Conservation (phyloP, 1,140 invertebrate genomes). For the Bombyx mandarina region DNA sequence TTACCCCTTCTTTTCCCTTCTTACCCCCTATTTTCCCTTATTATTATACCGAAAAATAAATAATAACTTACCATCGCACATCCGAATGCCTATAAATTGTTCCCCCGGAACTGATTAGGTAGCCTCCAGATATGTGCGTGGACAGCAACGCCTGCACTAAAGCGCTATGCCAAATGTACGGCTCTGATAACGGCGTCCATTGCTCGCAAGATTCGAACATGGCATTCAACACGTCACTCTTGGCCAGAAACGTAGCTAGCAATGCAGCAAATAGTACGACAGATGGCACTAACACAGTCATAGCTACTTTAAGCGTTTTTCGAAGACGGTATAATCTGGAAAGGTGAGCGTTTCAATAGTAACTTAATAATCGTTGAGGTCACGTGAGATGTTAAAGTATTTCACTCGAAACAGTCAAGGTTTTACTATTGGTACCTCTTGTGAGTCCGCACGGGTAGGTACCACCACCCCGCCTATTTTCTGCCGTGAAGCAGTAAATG, state of each 20-base stretch:
- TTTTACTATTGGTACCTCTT: no score
- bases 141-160: slow-evolving; percentile 54
- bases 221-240: slow-evolving; percentile 22
- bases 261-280: slow-evolving; percentile 36
- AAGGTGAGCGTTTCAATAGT: slow-evolving; percentile 5
- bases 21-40: no score
- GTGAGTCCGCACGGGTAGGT: no score
- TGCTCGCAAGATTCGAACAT: slow-evolving; percentile 41
- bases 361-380: no score
- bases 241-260: slow-evolving; percentile 41
- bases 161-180: slow-evolving; percentile 53
- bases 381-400: no score
- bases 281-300: slow-evolving; percentile 30
- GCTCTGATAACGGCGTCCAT: slow-evolving; percentile 40
- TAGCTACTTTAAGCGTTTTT: slow-evolving; percentile 42
- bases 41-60: no score
- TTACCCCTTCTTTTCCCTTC: no score
- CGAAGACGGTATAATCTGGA: slow-evolving; percentile 49
- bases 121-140: slow-evolving; percentile 46
- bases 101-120: slow-evolving; percentile 47
- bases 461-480: no score
- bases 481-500: no score
- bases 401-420: no score
- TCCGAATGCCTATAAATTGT: slow-evolving; percentile 52
- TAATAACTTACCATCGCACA: slow-evolving; percentile 46